Evolutionary conservation across 2,797 vertebrate genomes (phyloP).

Genomic region (Neosalanx taihuensis): DNA sequence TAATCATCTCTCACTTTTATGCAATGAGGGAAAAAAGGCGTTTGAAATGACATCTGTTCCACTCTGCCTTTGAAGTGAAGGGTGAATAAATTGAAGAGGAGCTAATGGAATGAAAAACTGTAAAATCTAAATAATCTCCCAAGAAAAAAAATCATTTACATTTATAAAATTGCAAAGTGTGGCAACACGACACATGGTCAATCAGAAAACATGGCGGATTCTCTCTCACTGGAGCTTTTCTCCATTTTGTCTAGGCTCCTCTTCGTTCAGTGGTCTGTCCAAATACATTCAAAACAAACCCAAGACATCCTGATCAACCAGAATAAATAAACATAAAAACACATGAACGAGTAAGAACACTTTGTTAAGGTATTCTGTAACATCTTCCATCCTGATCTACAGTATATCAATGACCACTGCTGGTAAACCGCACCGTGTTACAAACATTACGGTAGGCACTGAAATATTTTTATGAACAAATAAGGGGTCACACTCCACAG

Average conservation of each 20-base stretch:
- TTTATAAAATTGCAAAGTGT: slow-evolving; percentile 52
- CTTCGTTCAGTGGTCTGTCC: too few species aligned
- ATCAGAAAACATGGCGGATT: background rate
- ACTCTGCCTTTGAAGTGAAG: slow-evolving; percentile 71
- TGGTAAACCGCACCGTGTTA: background rate
- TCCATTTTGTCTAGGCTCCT: background rate
- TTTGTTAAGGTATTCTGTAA: too few species aligned
- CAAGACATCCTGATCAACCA: slow-evolving; percentile 16
- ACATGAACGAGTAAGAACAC: background rate
- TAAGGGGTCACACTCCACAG: too few species aligned
- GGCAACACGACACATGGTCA: slow-evolving; percentile 39
- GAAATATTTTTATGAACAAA: slow-evolving; percentile 27
- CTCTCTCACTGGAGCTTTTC: slow-evolving; percentile 5
- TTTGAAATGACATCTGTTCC: slow-evolving; percentile 77
- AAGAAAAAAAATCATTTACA: slow-evolving; percentile 59
- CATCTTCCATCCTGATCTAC: background rate
- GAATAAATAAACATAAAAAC: slow-evolving; percentile 17
- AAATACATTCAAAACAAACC: slow-evolving; percentile 14
- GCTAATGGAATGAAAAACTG: slow-evolving; percentile 70
- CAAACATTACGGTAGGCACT: background rate
- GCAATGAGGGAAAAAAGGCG: slow-evolving; percentile 74
- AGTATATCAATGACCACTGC: background rate
- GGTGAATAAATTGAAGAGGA: slow-evolving; percentile 70
- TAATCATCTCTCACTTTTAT: slow-evolving; percentile 74
- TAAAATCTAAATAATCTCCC: slow-evolving; percentile 61